Base-by-base conservation (phyloP, 23 tunicate species). In the Styela clava region DNA sequence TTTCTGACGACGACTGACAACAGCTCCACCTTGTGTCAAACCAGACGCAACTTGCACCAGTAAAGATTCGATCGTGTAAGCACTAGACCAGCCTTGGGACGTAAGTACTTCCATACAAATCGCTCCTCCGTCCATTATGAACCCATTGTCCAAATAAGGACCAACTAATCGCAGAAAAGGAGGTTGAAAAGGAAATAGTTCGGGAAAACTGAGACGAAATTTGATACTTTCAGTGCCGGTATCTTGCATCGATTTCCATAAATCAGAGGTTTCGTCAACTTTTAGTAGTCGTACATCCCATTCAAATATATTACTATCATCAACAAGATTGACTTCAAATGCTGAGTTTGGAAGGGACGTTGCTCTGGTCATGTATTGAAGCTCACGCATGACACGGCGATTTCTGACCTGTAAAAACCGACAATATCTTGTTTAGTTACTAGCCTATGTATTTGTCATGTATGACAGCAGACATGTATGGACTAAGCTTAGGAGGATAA, bases 81-180 rank as follows among this genome's bases (percentile, higher is more conserved):
- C 87, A 69, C 94, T 88, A 1, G 88, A 88, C 94, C 94, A 88
- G 74, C 94, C 94, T 52, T 83, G 94, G 7, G 79, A 62, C 27
- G 94, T 88, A 2, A 88, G 82, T n/a, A 88, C 78, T 61, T 88
- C 94, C 52, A 88, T 71, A 61, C 94, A 88, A 22, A 88, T 88
- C 29, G 94, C 94, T n/a, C 94, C 94, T 2, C 94, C 94, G 88
- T 88, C 83, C 94, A 88, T 88, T 22, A 88, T 86, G 78, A 88
- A 88, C 2, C 94, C 94, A 34, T 88, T 88, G 33, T 88, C 94
- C 27, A 88, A 82, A 83, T 88, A 88, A 3, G 94, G 94, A 62
- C 87, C 83, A 35, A 88, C 85, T 72, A 88, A 79, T 23, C 94
- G 73, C 33, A 88, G 85, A 36, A 88, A 88, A 16, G 94, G 94